Base-by-base conservation (phyloP, 37 sponge, comb jelly and placozoan species). In the Diacarnus erythraeanus region DNA sequence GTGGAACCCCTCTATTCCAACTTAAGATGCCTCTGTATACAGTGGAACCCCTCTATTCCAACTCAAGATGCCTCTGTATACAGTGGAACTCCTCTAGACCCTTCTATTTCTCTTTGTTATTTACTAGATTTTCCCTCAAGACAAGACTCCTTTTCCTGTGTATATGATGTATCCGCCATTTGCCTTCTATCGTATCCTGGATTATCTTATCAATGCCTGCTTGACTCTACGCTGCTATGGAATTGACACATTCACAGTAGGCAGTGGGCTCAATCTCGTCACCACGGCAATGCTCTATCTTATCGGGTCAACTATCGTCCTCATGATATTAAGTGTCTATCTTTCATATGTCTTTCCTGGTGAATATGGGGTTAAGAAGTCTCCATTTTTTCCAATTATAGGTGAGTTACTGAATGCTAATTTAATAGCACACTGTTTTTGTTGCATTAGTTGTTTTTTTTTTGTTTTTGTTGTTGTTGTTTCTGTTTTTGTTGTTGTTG, bases 111-210 rank as follows among this genome's bases (percentile, higher is more conserved):
- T 38, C 43, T 43, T 2, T 42, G 0, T 36, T 35, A 26, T 1
- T 70, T 39, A 36, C 27, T 42, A 91, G 87, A 72, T 91, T 2
- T 58, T 91, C 37, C 84, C 92, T 1, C 20, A 23, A 0, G 81
- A 92, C 68, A 38, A 81, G 54, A 87, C 76, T 40, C 92, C 92
- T 2, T 71, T 87, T 29, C 59, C 68, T 43, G 44, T 92, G 1
- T 80, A 84, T 57, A 92, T 92, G 92, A 38, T 92, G 74, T 92
- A 87, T 57, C 85, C 92, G 37, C 88, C 88, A 35, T 87, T 83
- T 59, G 85, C 85, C 63, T 92, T 84, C 42, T 92, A 87, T 82
- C 87, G 92, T 36, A 38, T 41, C 23, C 72, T 66, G 6, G 64
- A 87, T 77, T 92, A 92, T 51, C 39, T 84, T 60, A 75, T 57